Conservation (phyloP, 1,140 invertebrate genomes). For the Portunus trituberculatus region DNA sequence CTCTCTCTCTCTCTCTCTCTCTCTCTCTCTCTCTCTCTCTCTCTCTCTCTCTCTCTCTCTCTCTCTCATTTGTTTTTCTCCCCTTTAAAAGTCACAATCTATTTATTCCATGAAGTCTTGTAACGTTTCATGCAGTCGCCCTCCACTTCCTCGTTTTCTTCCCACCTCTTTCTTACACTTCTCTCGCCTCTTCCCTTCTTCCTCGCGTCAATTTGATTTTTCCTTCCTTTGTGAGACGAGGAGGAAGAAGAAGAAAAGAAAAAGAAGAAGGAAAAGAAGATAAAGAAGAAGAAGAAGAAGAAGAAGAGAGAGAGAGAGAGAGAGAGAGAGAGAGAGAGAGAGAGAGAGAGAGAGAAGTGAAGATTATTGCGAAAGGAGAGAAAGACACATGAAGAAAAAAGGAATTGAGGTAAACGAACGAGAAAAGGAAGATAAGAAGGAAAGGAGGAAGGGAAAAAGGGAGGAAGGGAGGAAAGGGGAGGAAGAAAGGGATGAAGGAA, state of each 20-base stretch:
- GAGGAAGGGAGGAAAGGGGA: not conserved
- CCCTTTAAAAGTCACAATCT: too few species aligned
- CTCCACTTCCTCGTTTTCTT: not conserved
- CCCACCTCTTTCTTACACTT: not conserved
- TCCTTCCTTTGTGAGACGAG: not conserved
- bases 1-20: too few species aligned
- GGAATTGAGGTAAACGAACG: not conserved
- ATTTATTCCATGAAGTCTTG: not conserved
- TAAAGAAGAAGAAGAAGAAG: not conserved
- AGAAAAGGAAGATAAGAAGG: not conserved
- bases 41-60: slow-evolving; percentile 15
- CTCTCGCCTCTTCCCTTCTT: not conserved
- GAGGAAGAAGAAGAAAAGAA: not conserved
- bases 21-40: not conserved
- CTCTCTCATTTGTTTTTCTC: not conserved
- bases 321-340: slow-evolving; percentile 24
- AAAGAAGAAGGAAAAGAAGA: not conserved
- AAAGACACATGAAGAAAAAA: not conserved
- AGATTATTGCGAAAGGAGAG: not conserved
- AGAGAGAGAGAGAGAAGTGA: too few species aligned
- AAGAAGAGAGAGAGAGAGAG: not conserved
- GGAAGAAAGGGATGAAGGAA: slow-evolving; percentile 24
- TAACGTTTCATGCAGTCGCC: not conserved
- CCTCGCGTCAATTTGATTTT: not conserved
- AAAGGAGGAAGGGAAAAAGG: not conserved